Evolutionary conservation across 1,140 invertebrate species (phyloP).

Genomic region (Diplogasteroides magnus): DNA sequence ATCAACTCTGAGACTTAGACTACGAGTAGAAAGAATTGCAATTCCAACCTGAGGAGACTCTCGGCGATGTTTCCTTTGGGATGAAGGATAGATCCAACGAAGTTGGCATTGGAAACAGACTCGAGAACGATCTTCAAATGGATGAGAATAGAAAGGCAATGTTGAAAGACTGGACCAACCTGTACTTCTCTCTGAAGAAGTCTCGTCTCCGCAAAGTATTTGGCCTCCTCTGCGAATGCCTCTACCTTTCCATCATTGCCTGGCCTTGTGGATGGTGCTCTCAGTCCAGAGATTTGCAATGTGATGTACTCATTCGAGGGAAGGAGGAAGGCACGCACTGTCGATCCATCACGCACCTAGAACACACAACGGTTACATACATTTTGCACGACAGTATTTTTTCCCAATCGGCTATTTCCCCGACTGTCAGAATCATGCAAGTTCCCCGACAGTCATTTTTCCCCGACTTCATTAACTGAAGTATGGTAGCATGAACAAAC

Average conservation of each 20-base stretch:
- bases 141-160: neutral
- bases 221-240: slow-evolving; percentile 73
- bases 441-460: neutral
- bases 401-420: neutral
- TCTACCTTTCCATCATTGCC: slow-evolving; percentile 47
- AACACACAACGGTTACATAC: neutral
- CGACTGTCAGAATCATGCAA: neutral
- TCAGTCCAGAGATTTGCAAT: slow-evolving; percentile 86
- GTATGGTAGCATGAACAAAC: no score
- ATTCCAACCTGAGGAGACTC: slow-evolving; percentile 73
- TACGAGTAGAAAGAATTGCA: no score
- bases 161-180: neutral
- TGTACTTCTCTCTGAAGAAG: slow-evolving; percentile 84
- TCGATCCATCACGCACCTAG: slow-evolving; percentile 90
- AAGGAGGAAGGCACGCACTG: slow-evolving; percentile 78
- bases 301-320: slow-evolving; percentile 81
- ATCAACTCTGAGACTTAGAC: no score
- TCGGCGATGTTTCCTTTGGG: slow-evolving; percentile 93
- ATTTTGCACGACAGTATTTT: no score
- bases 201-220: slow-evolving; percentile 82
- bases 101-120: slow-evolving; percentile 78
- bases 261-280: slow-evolving; percentile 59
- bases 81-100: slow-evolving; percentile 88
- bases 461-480: no score
- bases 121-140: slow-evolving; percentile 73